Conservation (phyloP, 2,113 vertebrate genomes). For the Otolemur garnettii region DNA sequence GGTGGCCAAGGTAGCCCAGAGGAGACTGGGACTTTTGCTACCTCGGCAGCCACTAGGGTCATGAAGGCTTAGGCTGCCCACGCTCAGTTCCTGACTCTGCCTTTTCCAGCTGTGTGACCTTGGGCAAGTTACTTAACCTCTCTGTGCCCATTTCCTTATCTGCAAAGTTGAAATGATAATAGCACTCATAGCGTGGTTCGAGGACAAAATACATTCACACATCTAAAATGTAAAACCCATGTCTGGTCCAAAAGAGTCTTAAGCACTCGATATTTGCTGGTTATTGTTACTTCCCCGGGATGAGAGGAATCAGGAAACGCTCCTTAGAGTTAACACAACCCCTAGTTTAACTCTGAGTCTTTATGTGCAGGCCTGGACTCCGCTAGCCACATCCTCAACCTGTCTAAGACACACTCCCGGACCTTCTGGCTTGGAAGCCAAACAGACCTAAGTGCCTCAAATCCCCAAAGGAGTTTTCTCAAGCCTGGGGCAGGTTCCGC, state of each 20-base stretch:
- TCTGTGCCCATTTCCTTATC: not conserved
- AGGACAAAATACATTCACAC: not conserved
- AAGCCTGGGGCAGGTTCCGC: fast-evolving
- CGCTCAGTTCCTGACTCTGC: not conserved
- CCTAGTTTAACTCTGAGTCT: not conserved
- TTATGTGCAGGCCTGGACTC: not conserved
- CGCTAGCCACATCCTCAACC: fast-evolving
- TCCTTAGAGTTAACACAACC: not conserved
- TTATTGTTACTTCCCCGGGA: not conserved
- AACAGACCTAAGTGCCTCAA: not conserved
- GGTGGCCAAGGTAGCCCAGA: not conserved
- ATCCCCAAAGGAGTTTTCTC: not conserved
- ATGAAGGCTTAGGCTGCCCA: not conserved
- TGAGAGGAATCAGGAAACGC: not conserved
- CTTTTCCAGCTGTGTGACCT: not conserved
- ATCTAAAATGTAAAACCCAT: fast-evolving
- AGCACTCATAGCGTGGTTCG: fast-evolving
- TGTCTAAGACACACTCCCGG: not conserved
- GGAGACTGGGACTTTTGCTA: not conserved
- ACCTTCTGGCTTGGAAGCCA: not conserved
- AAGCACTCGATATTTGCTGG: not conserved
- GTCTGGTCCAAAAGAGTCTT: too few species aligned
- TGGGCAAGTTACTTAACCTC: not conserved
- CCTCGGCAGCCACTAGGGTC: fast-evolving
- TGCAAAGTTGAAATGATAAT: not conserved